Evolutionary conservation across 2,888 invertebrate genomes (phyloP).

Genomic region (Resseliella maxima): DNA sequence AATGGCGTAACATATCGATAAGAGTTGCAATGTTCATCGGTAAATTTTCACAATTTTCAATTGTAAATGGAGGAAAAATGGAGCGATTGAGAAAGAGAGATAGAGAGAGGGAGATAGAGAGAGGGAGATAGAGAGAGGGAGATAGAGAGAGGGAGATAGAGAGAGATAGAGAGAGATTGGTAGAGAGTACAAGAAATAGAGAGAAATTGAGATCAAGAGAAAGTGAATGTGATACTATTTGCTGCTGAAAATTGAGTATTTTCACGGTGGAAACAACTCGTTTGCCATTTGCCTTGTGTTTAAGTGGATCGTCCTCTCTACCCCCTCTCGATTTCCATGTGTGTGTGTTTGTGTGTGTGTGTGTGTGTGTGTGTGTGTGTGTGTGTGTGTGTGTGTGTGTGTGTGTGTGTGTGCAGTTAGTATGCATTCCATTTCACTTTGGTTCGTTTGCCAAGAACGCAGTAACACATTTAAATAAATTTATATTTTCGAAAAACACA

Average conservation of each 20-base stretch:
- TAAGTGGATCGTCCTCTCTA: no score
- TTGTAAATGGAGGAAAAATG: neutral
- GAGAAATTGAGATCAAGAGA: no score
- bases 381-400: no score
- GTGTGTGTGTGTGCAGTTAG: neutral
- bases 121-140: no score
- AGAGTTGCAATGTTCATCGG: neutral
- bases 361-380: no score
- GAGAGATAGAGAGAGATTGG: no score
- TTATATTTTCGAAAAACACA: slow-evolving; percentile 44
- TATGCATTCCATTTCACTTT: neutral
- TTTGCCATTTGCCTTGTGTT: neutral
- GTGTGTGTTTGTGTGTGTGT: no score
- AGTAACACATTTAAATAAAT: slow-evolving; percentile 36
- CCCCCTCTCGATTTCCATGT: no score
- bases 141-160: no score
- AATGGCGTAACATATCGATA: neutral
- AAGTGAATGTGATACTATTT: neutral
- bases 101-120: no score
- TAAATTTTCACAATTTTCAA: neutral
- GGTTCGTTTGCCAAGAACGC: neutral
- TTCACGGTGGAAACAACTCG: neutral
- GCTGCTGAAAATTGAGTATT: neutral
- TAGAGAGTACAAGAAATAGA: no score
- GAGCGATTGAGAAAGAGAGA: neutral